Evolutionary conservation across 2,888 invertebrate genomes (phyloP).

Genomic region (Empis livida): DNA sequence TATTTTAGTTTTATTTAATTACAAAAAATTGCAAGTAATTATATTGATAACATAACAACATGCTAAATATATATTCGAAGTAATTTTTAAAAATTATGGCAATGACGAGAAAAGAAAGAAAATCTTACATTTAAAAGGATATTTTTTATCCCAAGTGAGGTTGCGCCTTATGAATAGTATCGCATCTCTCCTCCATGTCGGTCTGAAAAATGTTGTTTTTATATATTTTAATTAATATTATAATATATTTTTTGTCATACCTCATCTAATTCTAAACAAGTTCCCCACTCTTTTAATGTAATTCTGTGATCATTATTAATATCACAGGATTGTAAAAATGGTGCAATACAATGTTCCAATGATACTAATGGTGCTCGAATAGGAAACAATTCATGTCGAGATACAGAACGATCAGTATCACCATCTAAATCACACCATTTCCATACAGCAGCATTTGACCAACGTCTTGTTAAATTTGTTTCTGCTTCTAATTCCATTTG

Average conservation of each 20-base stretch:
- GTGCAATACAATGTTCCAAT: slow-evolving; percentile 93
- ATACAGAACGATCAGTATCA: slow-evolving; percentile 80
- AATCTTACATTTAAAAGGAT: too few relatives aligned
- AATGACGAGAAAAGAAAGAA: too few relatives aligned
- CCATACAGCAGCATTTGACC: slow-evolving; percentile 93
- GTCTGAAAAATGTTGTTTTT: slow-evolving; percentile 40
- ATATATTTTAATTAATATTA: neutral
- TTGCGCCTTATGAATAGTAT: slow-evolving; percentile 48
- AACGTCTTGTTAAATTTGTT: slow-evolving; percentile 66
- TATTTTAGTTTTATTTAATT: too few relatives aligned
- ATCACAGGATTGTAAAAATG: slow-evolving; percentile 89
- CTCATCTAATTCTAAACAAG: slow-evolving; percentile 71
- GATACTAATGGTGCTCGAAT: slow-evolving; percentile 90
- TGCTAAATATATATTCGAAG: too few relatives aligned
- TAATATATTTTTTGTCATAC: slow-evolving; percentile 34
- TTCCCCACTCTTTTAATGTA: slow-evolving; percentile 86
- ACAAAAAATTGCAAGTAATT: too few relatives aligned
- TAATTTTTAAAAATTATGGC: too few relatives aligned
- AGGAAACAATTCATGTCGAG: slow-evolving; percentile 90
- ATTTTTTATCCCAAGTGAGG: slow-evolving; percentile 19
- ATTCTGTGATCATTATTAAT: slow-evolving; percentile 79
- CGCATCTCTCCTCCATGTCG: slow-evolving; percentile 69
- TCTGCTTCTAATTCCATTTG: slow-evolving; percentile 84
- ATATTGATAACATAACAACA: too few relatives aligned
- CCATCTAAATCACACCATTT: slow-evolving; percentile 97